Evolutionary conservation across 1,140 invertebrate species (phyloP), one percentile per base, ranked within the genome.

Genomic region (Papilio polytes): DNA sequence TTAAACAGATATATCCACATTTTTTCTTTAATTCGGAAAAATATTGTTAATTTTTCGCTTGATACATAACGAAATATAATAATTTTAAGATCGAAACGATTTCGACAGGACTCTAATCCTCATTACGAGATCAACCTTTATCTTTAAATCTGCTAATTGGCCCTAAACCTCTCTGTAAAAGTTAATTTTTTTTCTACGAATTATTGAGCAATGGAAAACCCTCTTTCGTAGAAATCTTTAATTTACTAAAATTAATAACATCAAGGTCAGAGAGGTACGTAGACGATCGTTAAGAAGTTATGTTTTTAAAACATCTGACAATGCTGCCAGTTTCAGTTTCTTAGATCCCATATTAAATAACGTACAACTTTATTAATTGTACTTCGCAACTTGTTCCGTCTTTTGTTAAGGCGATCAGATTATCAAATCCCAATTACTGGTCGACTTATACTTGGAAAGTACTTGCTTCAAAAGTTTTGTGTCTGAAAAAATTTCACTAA

Each of bases 301-400:
- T 31, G 63, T 70, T 31, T 70, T 70, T 70, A 70, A 70, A 18
- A 70, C 36, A 13, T 70, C 3, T 63, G 26, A 63, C 31, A 63
- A 26, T 12, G 22, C 20, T 26, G 22, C 22, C 10, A 31, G 22
- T 26, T 63, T 63, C 20, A 63, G 72, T 20, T 76, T 51, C 74
- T 76, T 46, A 51, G 74, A 76, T 51, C 74, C 46, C 44, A n/a
- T 73, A 73, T 76, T 76, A 51, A 51, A 26, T 48, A 48, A 51
- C 74, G 7, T 44, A 76, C 46, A 76, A 76, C 9, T 74, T 74
- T 51, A 51, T 51, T 76, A 76, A 76, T 76, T 76, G 20, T 76
- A 44, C 51, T 51, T 76, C 46, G 20, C 22, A 46, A 51, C n/a
- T 51, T 51, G 44, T 31, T 76, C 18, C 20, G 18, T 12, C 36